Evolutionary conservation across 1,140 invertebrate genomes (phyloP), one percentile per base, ranked within the genome.

Genomic region (Tribolium castaneum): DNA sequence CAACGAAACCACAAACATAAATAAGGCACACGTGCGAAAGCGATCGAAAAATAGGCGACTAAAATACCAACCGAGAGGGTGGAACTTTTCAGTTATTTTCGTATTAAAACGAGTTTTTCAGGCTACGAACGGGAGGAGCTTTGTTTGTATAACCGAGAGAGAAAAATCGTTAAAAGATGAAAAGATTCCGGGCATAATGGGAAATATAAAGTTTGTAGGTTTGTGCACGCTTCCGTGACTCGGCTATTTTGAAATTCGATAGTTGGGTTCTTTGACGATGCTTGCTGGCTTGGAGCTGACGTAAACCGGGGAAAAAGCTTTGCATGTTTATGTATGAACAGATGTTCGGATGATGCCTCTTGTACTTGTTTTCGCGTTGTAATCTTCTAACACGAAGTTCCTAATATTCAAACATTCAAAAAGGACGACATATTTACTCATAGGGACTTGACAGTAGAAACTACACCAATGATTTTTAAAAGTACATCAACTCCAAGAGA

Each of bases 1-100:
- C 52, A 89, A 91, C 83, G 82, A 84, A 85, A 88, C 83, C 87
- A 88, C 34, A 80, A 16, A 71, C 39, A 72, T 14, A 50, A 72
- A 72, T 72, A 51, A 25, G 22, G 7, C 50, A 50, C 70, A 72
- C 70, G 70, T 72, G 45, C 59, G 59, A 66, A 66, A 66, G 25
- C 19, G 25, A 54, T 14, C 6, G 6, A 52, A 51, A 52, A 52
- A 52, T 19, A 19, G 16, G 6, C 13, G 16, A 52, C 51, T 14
- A 52, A 52, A 52, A 52, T 35, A 22, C 39, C 13, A 49, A 19
- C 30, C 35, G 13, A 14, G n/a, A n/a, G 70, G 70, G 39, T 51
- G 12, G 22, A 13, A 22, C 3, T 10, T 70, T 71, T 16, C 66
- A 22, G 35, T 45, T 16, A 34, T 30, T 30, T 30, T 30, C 25